Evolutionary conservation across 2,888 invertebrate genomes (phyloP), one percentile per base, ranked within the genome.

Genomic region (Marronus borbonicus): DNA sequence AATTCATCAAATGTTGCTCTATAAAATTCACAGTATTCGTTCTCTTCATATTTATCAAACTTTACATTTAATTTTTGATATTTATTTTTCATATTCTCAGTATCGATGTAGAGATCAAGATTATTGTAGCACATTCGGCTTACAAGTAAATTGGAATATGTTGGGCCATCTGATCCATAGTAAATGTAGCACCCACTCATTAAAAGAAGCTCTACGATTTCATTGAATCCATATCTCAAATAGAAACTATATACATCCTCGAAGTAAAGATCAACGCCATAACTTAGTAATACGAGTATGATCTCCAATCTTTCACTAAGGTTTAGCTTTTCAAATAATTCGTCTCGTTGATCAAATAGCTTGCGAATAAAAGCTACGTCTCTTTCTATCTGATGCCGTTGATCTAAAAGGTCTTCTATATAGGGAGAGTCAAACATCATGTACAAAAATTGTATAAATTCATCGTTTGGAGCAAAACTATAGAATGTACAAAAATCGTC

Each of bases 371-470:
- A 14, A 36, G 72, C 39, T 17, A 39, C 24, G 7, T 44, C 49
- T n/a, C 20, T 17, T 44, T 12, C 12, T 0, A 24, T 49, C 7
- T 10, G 14, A 12, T 62, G 7, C n/a, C 60, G 24, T 74, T 62
- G 60, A 20, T 2, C 39, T 24, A 74, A 49, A 3, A 74, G 60
- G 39, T 74, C 60, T 20, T 74, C 72, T 8, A 60, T 14, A 12
- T 60, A 60, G 14, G 44, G 49, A 1, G 72, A 74, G 49, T 76
- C 55, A 52, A 80, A 70, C n/a, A 80, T 24, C 2, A 64, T 31
- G 76, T 79, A 79, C 10, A 80, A 20, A 52, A 77, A 80, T 10
- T 69, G 31, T 44, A 80, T 5, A 69, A 77, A 81, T 14, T 70
- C 50, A 3, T 50, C 52, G 1, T 20, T 60, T 20, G 39, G 60